These are phyloP conservation scores for Autographa gamma DNA, from an alignment of 2,888 invertebrate species.

Conservation along the genomic window DNA sequence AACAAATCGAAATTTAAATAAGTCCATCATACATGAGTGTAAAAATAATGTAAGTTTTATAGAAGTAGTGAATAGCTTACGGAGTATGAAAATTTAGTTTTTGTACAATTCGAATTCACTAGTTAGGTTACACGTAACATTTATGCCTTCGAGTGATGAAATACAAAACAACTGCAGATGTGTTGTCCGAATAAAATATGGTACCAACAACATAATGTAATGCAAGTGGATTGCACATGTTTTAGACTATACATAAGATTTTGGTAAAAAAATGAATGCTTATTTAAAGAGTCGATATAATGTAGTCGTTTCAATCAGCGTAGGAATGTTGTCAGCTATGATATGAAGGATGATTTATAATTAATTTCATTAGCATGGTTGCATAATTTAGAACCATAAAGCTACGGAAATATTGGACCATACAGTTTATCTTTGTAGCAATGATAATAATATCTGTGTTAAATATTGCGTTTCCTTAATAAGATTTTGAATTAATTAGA, in stretches of 20 bases:
- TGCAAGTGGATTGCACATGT: conserved; percentile 61
- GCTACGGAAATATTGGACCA: conserved; percentile 57
- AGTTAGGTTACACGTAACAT: conserved; percentile 76
- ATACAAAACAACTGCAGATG: conserved; percentile 51
- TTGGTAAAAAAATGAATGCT: conserved; percentile 66
- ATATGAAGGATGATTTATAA: conserved; percentile 47
- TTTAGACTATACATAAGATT: conserved; percentile 60
- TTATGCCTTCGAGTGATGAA: conserved; percentile 66
- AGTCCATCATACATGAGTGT: conserved; percentile 67
- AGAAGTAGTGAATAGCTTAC: conserved; percentile 73
- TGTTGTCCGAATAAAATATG: conserved; percentile 55
- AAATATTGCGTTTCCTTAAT: conserved; percentile 69
- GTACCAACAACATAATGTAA: conserved; percentile 57
- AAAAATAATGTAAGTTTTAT: conserved; percentile 82
- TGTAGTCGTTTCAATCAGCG: conserved; percentile 70
- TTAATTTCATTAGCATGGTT: conserved; percentile 54
- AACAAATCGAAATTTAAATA: conserved; percentile 36
- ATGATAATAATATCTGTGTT: conserved; percentile 56
- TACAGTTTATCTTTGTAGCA: conserved; percentile 53
- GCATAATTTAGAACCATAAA: conserved; percentile 52
- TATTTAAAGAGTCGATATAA: conserved; percentile 68
- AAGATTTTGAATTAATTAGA: conserved; percentile 73
- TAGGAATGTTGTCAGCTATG: conserved; percentile 62
- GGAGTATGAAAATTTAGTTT: conserved; percentile 82
- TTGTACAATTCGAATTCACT: conserved; percentile 84